Base-by-base conservation (phyloP, 2,797 vertebrate species). In the Pseudochaenichthys georgianus region DNA sequence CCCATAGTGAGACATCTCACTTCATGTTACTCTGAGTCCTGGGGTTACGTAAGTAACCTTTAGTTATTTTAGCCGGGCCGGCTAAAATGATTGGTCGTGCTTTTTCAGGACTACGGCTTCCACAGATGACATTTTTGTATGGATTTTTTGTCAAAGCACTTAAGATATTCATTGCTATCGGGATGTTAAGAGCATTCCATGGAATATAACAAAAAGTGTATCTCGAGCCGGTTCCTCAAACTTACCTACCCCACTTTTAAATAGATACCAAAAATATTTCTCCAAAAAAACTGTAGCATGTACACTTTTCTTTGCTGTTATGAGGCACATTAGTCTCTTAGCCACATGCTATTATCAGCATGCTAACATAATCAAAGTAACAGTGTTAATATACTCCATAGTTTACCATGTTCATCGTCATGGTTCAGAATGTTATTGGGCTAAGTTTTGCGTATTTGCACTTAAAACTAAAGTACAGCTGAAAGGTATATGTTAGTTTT, bases 291-390 rank as follows among this genome's bases (percentile, higher is more conserved):
- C 46, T 17, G 3, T 47, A 59, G 13, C 47, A 43, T 48, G 2
- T 15, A 9, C 7, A 38, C 15, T 23, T 41, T 41, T 17, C 47
- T n/a, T n/a, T 60, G 19, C 17, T 45, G 10, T 13, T 61, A 38
- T 38, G 34, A 8, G 34, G 5, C 6, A 41, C 17, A 62, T n/a
- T n/a, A 6, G 11, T 41, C 43, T 17, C 52, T 60, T 13, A 59
- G 47, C 19, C 41, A 48, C 9, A 62, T 58, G 47, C 21, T 52
- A 61, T n/a, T 21, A 10, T 50, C 43, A 63, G 19, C 48, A 41
- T 19, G 28, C 43, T 65, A 42, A 21, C 38, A 43, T 74, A 19
- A 9, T 58, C 15, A 43, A 13, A 34, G 15, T 76, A 12, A 63
- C 23, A 11, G 2, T n/a, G 16, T 4, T 28, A 3, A 10, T 1